Conservation (phyloP, 2,888 invertebrate species). For the Xanthia icteritia region DNA sequence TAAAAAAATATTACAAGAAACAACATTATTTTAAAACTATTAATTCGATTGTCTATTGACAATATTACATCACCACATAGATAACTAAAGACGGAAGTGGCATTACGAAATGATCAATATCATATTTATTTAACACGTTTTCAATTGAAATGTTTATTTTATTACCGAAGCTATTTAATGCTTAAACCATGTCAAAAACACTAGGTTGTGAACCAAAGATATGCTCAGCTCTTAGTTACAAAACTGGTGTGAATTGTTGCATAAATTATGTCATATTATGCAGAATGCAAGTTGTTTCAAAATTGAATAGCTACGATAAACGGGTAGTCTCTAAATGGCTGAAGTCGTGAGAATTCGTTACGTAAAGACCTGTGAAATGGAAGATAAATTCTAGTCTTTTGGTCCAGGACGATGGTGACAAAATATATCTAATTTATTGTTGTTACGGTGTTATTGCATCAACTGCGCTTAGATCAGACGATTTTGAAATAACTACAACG, state of each 20-base stretch:
- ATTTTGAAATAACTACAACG: background rate
- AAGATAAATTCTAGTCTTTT: conserved; percentile 34
- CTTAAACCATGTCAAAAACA: conserved; percentile 9
- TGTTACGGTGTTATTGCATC: background rate
- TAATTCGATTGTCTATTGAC: conserved; percentile 37
- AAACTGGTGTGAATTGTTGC: conserved; percentile 54
- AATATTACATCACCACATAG: conserved; percentile 34
- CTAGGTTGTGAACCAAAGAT: conserved; percentile 4
- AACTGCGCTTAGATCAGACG: background rate
- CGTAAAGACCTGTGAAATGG: conserved; percentile 26
- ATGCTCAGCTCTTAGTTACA: conserved; percentile 26
- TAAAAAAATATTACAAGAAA: conserved; percentile 15
- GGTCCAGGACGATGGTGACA: conserved; percentile 8
- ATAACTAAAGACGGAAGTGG: conserved; percentile 25
- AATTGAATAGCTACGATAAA: conserved; percentile 44
- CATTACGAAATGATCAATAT: conserved; percentile 45
- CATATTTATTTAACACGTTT: conserved; percentile 27
- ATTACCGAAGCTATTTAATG: conserved; percentile 9
- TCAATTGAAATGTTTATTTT: conserved; percentile 21
- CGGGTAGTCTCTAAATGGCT: conserved; percentile 23
- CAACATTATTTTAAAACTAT: conserved; percentile 32
- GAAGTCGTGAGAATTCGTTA: conserved; percentile 50
- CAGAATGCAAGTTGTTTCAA: conserved; percentile 52
- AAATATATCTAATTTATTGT: conserved; percentile 19
- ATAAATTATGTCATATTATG: conserved; percentile 57